These are phyloP conservation scores for Meandrusa payeni DNA, from an alignment of 2,888 invertebrate genomes.

Conservation along the genomic window DNA sequence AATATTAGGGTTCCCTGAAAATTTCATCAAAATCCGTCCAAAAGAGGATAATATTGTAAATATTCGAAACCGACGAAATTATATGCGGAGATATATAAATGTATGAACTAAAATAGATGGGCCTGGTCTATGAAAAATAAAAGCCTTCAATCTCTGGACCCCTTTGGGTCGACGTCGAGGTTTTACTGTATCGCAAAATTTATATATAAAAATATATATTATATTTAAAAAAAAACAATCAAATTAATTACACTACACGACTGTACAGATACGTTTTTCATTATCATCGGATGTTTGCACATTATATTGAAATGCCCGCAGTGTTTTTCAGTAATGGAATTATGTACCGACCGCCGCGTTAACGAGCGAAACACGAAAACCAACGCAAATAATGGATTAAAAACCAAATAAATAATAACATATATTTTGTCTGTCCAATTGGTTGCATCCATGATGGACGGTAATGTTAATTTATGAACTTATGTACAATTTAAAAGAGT, in stretches of 20 bases:
- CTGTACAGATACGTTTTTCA: constrained; percentile 16
- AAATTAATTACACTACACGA: constrained; percentile 17
- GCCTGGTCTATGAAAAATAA: too few relatives aligned
- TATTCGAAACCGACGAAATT: too few relatives aligned
- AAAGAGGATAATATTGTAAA: too few relatives aligned
- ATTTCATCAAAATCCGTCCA: too few relatives aligned
- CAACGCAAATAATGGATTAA: constrained; percentile 23
- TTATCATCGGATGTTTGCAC: constrained; percentile 19
- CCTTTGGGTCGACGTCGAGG: too few relatives aligned
- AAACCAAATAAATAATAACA: constrained; percentile 23
- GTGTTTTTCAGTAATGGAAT: constrained; percentile 44
- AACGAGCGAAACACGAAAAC: constrained; percentile 30
- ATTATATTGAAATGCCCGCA: constrained; percentile 22
- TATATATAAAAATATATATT: neutral
- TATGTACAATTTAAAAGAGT: too few relatives aligned
- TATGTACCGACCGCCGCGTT: constrained; percentile 32
- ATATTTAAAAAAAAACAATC: constrained; percentile 12
- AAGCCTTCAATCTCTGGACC: too few relatives aligned
- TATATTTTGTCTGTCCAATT: constrained; percentile 15
- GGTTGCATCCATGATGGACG: neutral
- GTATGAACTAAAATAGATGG: too few relatives aligned
- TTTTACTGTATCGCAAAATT: neutral
- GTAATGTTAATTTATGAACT: constrained; percentile 3
- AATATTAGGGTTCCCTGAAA: too few relatives aligned
- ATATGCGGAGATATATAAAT: too few relatives aligned